A percentile compares a stretch with the other conserved stretches of the same genome.
Evolutionary conservation across 2,113 vertebrate genomes (phyloP).

Genomic region (Nothobranchius kuhntae): DNA sequence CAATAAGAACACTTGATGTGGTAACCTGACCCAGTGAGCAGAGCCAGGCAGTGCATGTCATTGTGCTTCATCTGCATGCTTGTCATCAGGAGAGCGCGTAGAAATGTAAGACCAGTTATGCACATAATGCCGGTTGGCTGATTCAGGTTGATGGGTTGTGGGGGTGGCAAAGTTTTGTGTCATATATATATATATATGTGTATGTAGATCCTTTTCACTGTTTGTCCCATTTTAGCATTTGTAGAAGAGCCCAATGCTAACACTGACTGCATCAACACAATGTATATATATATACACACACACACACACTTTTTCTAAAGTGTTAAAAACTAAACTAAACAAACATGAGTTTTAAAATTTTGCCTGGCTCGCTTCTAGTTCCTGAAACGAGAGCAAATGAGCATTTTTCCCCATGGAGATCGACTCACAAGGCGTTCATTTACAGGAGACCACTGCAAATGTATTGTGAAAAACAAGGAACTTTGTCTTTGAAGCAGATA

Average conservation of each 20-base stretch:
- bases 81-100: constrained; percentile 37
- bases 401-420: too few species aligned
- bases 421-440: too few species aligned
- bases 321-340: too few species aligned
- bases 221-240: constrained; percentile 41
- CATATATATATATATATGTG: neutral
- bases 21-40: constrained; percentile 55
- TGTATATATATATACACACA: too few species aligned
- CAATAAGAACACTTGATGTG: constrained; percentile 30
- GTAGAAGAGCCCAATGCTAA: constrained; percentile 12
- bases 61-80: constrained; percentile 48
- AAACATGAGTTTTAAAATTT: too few species aligned
- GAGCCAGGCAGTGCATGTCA: constrained; percentile 27
- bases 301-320: too few species aligned
- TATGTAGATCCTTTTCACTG: constrained; percentile 4
- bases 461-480: too few species aligned
- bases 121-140: constrained; percentile 6
- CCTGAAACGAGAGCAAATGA: too few species aligned
- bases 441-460: too few species aligned
- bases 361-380: too few species aligned
- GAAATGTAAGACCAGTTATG: constrained; percentile 17
- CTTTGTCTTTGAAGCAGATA: neutral
- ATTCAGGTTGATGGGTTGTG: neutral
- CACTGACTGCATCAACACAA: constrained; percentile 26
- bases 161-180: neutral